Evolutionary conservation across 2,888 invertebrate genomes (phyloP).

Genomic region (Monopis laevigella): DNA sequence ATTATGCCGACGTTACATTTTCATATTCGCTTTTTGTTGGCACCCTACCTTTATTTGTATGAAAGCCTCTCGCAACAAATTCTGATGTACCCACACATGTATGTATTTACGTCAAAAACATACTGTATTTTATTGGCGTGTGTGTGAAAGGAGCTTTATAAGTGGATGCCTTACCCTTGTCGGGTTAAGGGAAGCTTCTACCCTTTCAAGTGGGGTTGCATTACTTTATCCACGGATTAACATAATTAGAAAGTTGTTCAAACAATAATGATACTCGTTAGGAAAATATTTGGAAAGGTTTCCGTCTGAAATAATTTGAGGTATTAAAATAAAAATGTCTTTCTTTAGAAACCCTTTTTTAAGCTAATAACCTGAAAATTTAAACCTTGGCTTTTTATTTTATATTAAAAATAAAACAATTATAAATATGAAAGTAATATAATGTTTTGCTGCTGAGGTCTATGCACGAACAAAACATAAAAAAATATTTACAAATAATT

Average conservation of each 20-base stretch:
- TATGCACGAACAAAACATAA: too few relatives aligned
- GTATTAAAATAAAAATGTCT: too few relatives aligned
- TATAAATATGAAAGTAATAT: too few relatives aligned
- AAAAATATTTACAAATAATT: too few relatives aligned
- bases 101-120: conserved; percentile 3
- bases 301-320: too few relatives aligned
- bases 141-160: conserved; percentile 36
- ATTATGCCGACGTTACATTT: conserved; percentile 39
- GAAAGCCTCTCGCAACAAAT: conserved; percentile 30
- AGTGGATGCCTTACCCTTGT: conserved; percentile 18
- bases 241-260: conserved; percentile 58
- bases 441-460: too few relatives aligned
- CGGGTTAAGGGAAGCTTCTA: conserved; percentile 22
- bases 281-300: too few relatives aligned
- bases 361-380: too few relatives aligned
- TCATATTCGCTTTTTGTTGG: conserved; percentile 41
- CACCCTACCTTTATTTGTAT: conserved; percentile 42
- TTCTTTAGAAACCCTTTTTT: too few relatives aligned
- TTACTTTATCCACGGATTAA: conserved; percentile 61
- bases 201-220: conserved; percentile 50
- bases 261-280: too few relatives aligned
- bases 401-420: too few relatives aligned
- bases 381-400: too few relatives aligned
- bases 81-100: conserved; percentile 1
- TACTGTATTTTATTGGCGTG: conserved; percentile 26